Evolutionary conservation across 2,797 vertebrate genomes (phyloP).

Genomic region (Pteronotus mesoamericanus): DNA sequence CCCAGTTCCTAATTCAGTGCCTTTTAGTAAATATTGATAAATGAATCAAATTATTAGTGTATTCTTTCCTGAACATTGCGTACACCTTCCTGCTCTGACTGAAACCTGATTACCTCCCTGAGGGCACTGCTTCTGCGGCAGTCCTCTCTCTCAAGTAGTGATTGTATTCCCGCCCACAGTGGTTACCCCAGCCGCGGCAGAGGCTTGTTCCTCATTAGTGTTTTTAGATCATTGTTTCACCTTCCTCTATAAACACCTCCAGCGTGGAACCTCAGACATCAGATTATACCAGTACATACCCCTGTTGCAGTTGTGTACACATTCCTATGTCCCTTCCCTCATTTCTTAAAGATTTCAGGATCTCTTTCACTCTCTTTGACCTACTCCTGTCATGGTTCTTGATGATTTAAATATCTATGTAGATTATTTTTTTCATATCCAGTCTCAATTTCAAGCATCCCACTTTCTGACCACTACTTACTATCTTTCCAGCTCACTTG

Average conservation of each 20-base stretch:
- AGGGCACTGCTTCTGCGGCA: neutral
- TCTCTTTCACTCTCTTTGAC: neutral
- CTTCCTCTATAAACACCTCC: neutral
- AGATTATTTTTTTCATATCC: neutral
- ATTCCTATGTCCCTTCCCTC: neutral
- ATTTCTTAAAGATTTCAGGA: neutral
- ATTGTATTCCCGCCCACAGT: neutral
- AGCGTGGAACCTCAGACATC: neutral
- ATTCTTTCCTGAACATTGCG: neutral
- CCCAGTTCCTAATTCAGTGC: neutral
- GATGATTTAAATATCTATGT: neutral
- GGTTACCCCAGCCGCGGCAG: neutral
- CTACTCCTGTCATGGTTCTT: neutral
- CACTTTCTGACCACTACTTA: neutral
- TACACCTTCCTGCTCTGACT: neutral
- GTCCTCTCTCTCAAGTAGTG: neutral
- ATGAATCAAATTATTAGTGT: slow-evolving; percentile 10
- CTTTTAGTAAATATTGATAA: slow-evolving; percentile 40
- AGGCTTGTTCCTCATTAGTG: neutral
- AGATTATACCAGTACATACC: neutral
- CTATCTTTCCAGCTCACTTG: neutral
- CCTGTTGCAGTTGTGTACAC: neutral
- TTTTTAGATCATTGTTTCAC: neutral
- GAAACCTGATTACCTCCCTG: neutral
- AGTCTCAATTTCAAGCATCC: neutral